Conservation (phyloP, 2,113 vertebrate genomes). For the Bubo blakistoni region DNA sequence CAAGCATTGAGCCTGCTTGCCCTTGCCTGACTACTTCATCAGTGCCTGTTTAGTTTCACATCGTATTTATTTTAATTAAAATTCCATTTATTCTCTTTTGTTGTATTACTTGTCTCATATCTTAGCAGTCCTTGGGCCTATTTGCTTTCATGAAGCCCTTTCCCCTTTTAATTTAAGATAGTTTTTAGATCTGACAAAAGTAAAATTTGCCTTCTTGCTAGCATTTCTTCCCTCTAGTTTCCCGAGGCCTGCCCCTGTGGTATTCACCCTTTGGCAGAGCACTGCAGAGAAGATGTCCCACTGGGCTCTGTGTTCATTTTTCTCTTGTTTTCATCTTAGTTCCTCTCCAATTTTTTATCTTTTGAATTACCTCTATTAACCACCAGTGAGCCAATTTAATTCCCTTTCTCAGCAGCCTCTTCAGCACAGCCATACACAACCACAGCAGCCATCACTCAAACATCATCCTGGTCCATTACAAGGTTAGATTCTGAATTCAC, state of each 20-base stretch:
- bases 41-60: not conserved
- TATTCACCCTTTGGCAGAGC: not conserved
- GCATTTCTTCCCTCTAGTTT: not conserved
- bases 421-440: not conserved
- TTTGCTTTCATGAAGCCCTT: not conserved
- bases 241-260: not conserved
- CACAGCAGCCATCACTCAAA: not conserved
- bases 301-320: not conserved
- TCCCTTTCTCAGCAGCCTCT: not conserved
- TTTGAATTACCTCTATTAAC: not conserved
- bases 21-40: not conserved
- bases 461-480: not conserved
- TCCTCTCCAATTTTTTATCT: not conserved
- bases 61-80: not conserved
- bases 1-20: not conserved
- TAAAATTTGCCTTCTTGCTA: not conserved
- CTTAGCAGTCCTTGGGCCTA: not conserved
- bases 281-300: not conserved
- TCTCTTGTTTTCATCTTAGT: not conserved
- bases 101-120: not conserved
- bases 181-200: not conserved
- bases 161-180: not conserved
- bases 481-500: not conserved
- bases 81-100: not conserved
- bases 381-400: not conserved